Evolutionary conservation across 2,888 invertebrate species (phyloP).

Genomic region (Zonitis immaculata): DNA sequence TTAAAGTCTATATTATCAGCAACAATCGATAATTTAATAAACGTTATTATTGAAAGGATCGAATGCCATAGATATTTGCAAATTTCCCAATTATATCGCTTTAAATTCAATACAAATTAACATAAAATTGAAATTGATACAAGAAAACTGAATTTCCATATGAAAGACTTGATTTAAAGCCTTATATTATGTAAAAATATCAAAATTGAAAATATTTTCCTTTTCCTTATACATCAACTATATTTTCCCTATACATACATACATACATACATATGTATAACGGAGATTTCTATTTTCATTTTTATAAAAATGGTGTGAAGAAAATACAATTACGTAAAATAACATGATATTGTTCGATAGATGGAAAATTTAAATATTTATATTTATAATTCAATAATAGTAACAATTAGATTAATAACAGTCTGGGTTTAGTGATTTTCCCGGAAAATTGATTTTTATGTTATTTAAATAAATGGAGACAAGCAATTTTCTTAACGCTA

Average conservation of each 20-base stretch:
- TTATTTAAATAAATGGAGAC: conserved; percentile 17
- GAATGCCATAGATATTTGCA: no score
- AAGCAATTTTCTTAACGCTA: conserved; percentile 15
- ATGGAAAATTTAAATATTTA: no score
- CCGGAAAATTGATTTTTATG: conserved; percentile 4
- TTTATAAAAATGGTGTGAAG: no score
- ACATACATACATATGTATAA: no score
- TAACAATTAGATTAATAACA: not conserved
- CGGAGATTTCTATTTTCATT: no score
- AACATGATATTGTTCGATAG: no score
- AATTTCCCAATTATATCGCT: not conserved
- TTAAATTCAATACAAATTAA: conserved; percentile 25
- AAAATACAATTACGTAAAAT: no score
- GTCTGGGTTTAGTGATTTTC: not conserved
- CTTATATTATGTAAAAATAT: no score
- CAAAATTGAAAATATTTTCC: no score
- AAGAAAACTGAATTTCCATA: conserved; percentile 27
- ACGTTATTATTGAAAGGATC: no score
- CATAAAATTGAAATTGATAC: conserved; percentile 22
- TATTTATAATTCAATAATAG: not conserved
- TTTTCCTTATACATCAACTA: not conserved
- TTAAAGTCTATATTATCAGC: not conserved
- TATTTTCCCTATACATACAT: no score
- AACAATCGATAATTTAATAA: not conserved
- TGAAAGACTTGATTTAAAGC: conserved; percentile 27